Base-by-base conservation (phyloP, 2,888 invertebrate species). In the Apamea monoglypha region DNA sequence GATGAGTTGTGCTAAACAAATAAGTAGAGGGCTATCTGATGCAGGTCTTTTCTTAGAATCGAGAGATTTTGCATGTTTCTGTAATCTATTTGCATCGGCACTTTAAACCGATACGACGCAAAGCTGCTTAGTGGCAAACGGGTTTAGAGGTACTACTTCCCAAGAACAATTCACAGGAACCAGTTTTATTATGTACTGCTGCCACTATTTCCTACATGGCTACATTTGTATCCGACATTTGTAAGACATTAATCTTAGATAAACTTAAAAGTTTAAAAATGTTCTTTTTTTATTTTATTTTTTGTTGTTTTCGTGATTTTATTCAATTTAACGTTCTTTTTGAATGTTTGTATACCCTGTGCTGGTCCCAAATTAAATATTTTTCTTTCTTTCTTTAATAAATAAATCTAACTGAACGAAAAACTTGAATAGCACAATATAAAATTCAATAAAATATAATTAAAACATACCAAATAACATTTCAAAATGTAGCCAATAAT, bases 391-490 rank as follows among this genome's bases (percentile, higher is more conserved):
- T 36, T 36, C 36, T 36, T 36, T 36, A 36, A 36, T 14, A 40
- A 40, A 36, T 25, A 14, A 32, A 32, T 69, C 29, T 21, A 21
- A 47, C 32, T 32, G 14, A 32, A 32, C 5, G 8, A 25, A 32
- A 8, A 25, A 10, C 12, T 21, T 47, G 18, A 12, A 25, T 5
- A 53, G 2, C 21, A 50, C 5, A 50, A 25, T 8, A 70, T 64
- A 47, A 16, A 21, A 56, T 10, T 44, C n/a, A n/a, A 44, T 44
- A 44, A 44, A 12, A 44, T 44, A 12, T n/a, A 36, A 56, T 29
- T n/a, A 32, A 8, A 44, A 21, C 83, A 66, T 70, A 82, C 83
- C 83, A 8, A 67, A 32, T 50, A n/a, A 50, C 14, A 64, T n/a
- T 3, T 18, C 21, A 29, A 29, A 56, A 18, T 74, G 16, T 40